Evolutionary conservation across 2,113 vertebrate genomes (phyloP).

Genomic region (Thermophis baileyi): DNA sequence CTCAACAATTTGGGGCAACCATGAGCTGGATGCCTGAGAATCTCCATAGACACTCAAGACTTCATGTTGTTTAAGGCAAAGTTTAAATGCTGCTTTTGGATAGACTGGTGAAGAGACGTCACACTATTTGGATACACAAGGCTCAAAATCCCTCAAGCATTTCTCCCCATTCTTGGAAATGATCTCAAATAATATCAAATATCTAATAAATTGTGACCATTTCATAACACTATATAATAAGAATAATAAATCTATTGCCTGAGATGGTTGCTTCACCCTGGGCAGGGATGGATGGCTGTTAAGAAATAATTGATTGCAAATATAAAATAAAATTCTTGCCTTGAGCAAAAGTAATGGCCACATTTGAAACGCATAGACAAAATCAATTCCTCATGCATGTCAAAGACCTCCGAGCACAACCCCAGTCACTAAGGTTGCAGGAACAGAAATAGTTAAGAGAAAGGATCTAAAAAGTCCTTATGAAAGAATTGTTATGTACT

Average conservation of each 20-base stretch:
- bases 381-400: background rate
- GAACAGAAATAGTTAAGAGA: background rate
- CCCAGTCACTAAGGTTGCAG: background rate
- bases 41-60: background rate
- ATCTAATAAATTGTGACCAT: background rate
- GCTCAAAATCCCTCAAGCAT: background rate
- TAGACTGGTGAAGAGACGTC: background rate
- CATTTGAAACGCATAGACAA: too few relatives aligned
- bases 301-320: background rate
- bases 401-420: background rate
- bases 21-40: background rate
- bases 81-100: background rate
- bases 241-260: background rate
- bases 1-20: background rate
- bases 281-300: background rate
- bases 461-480: background rate
- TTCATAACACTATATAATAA: background rate
- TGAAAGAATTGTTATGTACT: background rate
- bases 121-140: background rate
- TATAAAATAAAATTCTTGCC: background rate
- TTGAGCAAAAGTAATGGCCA: background rate
- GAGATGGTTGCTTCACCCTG: background rate
- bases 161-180: background rate
- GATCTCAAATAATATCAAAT: background rate
- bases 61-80: background rate